Evolutionary conservation across 2,113 vertebrate genomes (phyloP), one percentile per base, ranked within the genome.

Genomic region (Dasyurus viverrinus): DNA sequence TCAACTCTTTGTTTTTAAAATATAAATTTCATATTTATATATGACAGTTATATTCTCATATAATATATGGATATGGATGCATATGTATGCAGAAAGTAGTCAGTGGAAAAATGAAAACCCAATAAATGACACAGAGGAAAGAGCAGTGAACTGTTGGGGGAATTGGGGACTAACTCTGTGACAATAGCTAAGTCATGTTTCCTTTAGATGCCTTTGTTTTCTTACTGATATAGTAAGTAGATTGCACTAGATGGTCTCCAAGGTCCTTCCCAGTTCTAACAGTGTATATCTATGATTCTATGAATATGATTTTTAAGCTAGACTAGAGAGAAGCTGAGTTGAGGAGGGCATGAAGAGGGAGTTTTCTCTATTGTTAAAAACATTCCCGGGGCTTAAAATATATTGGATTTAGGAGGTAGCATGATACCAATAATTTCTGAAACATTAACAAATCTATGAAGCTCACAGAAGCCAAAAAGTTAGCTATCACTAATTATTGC

Each of bases 401-500:
- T n/a, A 76, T 19, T n/a, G 30, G n/a, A 76, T 76, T 76, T 76
- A 76, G 36, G 36, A 76, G 60, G 30, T 76, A 76, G 36, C 19
- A n/a, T 76, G 30, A 76, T 19, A 76, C 60, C 36, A n/a, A n/a
- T n/a, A 76, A 76, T 19, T n/a, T 76, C 36, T 76, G 60, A 76
- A 76, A 76, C 60, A 76, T 76, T n/a, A 76, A 76, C 60, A 76
- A 76, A 76, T 76, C 60, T 76, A 76, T 76, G 60, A 89, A 92
- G 54, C 89, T 91, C 46, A 2, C 26, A 53, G 48, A 95, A 94
- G 23, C 89, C 92, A 93, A 91, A 84, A 68, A 68, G n/a, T 46
- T 11, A 93, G 19, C 52, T 89, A 91, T 84, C 68, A 93, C 92
- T 76, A 76, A 92, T 92, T 91, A 84, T 76, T 91, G 89, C 6